Conservation (phyloP, 2,113 vertebrate species). For the Brachypodius melanocephalos region DNA sequence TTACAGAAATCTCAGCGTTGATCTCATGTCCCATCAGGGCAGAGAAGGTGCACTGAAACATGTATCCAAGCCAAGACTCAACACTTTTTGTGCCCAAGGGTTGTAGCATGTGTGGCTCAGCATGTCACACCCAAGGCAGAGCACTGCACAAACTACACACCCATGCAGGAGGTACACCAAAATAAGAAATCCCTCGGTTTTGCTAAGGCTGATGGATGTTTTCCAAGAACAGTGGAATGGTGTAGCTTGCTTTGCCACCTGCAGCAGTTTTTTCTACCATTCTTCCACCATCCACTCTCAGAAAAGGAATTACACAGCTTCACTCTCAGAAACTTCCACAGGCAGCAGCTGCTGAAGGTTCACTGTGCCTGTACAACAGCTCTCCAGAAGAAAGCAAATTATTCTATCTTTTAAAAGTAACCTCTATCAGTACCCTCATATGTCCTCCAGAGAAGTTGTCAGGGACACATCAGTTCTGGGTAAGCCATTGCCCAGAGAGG, state of each 20-base stretch:
- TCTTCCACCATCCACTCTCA: not conserved
- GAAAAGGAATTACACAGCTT: not conserved
- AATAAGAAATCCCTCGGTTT: not conserved
- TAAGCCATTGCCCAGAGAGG: not conserved
- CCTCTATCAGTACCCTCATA: not conserved
- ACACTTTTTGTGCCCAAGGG: not conserved
- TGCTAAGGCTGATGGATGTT: not conserved
- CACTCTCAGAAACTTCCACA: not conserved
- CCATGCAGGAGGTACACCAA: not conserved
- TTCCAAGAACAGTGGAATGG: not conserved
- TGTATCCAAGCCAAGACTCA: not conserved
- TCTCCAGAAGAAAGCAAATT: not conserved
- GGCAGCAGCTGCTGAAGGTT: not conserved
- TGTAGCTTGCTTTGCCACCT: not conserved
- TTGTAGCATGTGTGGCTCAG: not conserved
- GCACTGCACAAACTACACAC: not conserved
- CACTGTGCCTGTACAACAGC: not conserved
- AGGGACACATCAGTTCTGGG: not conserved
- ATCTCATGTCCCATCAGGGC: not conserved
- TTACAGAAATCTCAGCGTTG: not conserved
- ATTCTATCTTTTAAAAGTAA: not conserved
- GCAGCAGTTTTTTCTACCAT: not conserved
- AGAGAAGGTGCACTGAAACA: not conserved
- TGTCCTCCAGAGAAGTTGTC: not conserved
- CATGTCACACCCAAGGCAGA: not conserved